Conservation (phyloP, 2,113 vertebrate genomes). For the Sclerurus mexicanus region DNA sequence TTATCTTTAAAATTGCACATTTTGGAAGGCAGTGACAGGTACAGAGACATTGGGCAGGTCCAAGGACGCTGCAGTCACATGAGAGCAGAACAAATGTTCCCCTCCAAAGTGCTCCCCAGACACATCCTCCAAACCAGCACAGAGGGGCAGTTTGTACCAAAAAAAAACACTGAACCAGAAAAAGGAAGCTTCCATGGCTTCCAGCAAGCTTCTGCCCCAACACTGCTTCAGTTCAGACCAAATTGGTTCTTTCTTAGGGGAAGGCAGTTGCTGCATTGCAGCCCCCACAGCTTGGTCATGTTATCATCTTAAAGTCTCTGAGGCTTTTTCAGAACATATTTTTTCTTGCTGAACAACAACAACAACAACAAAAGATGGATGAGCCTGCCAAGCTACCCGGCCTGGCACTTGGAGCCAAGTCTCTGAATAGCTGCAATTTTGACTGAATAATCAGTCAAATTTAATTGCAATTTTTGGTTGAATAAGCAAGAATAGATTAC, state of each 20-base stretch:
- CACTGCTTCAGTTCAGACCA: neutral
- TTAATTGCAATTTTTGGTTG: slow-evolving; percentile 42
- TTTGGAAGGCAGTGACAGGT: neutral
- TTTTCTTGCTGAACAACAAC: neutral
- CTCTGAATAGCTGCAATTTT: slow-evolving; percentile 19
- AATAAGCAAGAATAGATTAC: slow-evolving; percentile 27
- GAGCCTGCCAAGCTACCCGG: slow-evolving; percentile 1
- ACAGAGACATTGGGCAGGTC: neutral
- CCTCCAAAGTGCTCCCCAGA: neutral
- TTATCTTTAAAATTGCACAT: neutral
- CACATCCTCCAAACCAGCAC: neutral
- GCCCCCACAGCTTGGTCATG: neutral
- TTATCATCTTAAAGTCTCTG: neutral
- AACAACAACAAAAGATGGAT: neutral
- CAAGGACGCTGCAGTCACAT: neutral
- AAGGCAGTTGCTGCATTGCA: neutral
- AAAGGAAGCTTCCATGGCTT: neutral
- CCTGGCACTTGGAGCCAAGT: neutral
- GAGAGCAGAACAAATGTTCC: neutral
- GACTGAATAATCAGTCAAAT: slow-evolving; percentile 23
- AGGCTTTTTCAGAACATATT: neutral
- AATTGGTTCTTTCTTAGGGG: neutral
- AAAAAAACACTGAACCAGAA: neutral
- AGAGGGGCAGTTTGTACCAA: neutral
- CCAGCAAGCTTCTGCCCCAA: neutral